Base-by-base conservation (phyloP, 2,113 vertebrate species). In the Coptodon rendalli region DNA sequence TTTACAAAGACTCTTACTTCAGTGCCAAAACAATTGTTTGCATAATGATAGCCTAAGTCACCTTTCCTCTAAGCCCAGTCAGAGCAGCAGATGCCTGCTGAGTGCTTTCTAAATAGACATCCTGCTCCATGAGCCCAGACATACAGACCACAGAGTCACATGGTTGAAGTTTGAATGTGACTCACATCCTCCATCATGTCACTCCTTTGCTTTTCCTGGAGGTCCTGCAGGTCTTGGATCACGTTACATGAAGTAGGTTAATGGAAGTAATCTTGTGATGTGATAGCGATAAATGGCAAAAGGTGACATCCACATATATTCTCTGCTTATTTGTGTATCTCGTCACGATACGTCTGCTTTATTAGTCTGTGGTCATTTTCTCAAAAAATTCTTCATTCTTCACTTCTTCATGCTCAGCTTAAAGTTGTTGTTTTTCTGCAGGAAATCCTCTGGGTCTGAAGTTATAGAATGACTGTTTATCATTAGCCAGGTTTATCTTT, bases 171-270 rank as follows among this genome's bases (percentile, higher is more conserved):
- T 81, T 79, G 19, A 80, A 34, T 22, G 81, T 94, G 92, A 94
- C 90, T 93, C 92, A 93, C 84, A 84, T 90, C 84, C 82, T 93
- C 89, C 90, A 86, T 81, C 5, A 4, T 79, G 87, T 83, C 81
- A 50, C 73, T 76, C 19, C 81, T 54, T 43, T 2, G 5, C 76
- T 80, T 40, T 61, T 68, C 34, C 83, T 80, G 27, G 27, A 81
- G 43, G 27, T 85, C 43, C n/a, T 80, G 63, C 34, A 38, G 34
- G 34, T 19, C 31, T 13, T 10, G 56, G 71, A 12, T 90, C 63
- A 53, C 7, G 2, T 82, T 66, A 81, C 82, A 76, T 6, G 27
- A 80, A 87, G 80, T 16, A 29, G 22, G 34, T 57, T 63, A 10
- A 87, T 78, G 6, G 45, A 86, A 84, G n/a, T 43, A 16, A 29